phyloP scores from a whole-genome alignment of 2,113 vertebrate species.

The Melanostigma gelatinosum region DNA sequence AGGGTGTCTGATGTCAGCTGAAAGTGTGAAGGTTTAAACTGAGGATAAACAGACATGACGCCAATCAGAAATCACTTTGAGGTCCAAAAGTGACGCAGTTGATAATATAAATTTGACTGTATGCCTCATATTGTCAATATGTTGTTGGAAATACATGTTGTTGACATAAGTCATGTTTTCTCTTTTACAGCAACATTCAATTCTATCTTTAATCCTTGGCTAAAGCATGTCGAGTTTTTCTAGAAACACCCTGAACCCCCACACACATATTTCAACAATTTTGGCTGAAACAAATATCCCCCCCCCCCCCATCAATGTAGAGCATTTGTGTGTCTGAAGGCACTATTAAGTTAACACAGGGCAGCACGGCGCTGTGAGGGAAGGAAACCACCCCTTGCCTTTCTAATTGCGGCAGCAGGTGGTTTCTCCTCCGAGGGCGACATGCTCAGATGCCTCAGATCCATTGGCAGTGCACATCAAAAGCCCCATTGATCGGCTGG shows the following conservation, averaged over 20 bases:
- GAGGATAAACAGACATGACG: constrained; percentile 38
- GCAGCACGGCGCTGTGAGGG: constrained; percentile 32
- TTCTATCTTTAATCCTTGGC: neutral
- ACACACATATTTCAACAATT: neutral
- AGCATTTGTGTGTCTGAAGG: constrained; percentile 19
- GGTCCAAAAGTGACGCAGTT: neutral
- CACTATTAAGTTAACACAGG: constrained; percentile 11
- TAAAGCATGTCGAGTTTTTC: neutral
- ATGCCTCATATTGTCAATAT: neutral
- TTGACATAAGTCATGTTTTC: constrained; percentile 13
- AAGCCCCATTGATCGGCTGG: constrained; percentile 73
- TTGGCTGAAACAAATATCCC: neutral
- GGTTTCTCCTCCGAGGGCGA: constrained; percentile 59
- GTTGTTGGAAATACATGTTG: neutral
- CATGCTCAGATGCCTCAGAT: constrained; percentile 65
- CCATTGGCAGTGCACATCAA: constrained; percentile 73
- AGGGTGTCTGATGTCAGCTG: constrained; percentile 40
- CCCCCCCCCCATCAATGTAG: neutral
- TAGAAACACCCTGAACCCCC: neutral
- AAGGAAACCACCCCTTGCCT: constrained; percentile 40
- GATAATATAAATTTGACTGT: neutral
- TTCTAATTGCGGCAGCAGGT: constrained; percentile 73
- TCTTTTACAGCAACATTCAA: neutral
- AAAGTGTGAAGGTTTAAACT: constrained; percentile 26
- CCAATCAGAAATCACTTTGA: neutral